Evolutionary conservation across 2,797 vertebrate species (phyloP), one percentile per base, ranked within the genome.

Genomic region (Acrocephalus scirpaceus): DNA sequence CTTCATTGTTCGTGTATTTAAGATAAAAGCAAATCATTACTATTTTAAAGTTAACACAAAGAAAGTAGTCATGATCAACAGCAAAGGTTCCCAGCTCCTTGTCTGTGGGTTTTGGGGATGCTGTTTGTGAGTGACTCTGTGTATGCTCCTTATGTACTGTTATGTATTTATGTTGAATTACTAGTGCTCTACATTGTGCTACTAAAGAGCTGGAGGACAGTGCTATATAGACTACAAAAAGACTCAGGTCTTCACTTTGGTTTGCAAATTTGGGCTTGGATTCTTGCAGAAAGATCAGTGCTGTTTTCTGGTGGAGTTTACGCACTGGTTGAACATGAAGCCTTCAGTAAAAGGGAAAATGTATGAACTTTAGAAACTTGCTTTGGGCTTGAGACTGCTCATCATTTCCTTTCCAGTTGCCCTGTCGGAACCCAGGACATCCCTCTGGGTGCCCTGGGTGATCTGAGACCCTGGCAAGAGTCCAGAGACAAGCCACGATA

Each of bases 31-130:
- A 89, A 54, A 79, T 87, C 30, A 91, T 86, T 84, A 91, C 72
- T 79, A 53, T 94, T 96, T 95, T 79, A 92, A 92, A 96, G 66
- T 86, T 84, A 96, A 91, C 90, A 93, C 76, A 90, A 64, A 92
- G 67, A 53, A 86, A 90, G 73, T 42, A 78, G 86, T 92, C 40
- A 44, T 18, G 27, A 94, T 91, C 56, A 80, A 74, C 34, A 60
- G 85, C 48, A 62, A 30, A 86, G 71, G 26, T 81, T 96, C 71
- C 62, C 44, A 54, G 5, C 42, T 89, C 76, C 67, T 75, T 83
- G 34, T 93, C 78, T 89, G 40, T 42, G 61, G 58, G 11, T 44
- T 79, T 94, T 70, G 56, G 64, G 64, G 57, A 62, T 75, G 71
- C 14, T 50, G 42, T 62, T 92, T 83, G 36, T 61, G 32, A 83